Conservation (phyloP, 1,140 invertebrate genomes). For the Tribolium madens region DNA sequence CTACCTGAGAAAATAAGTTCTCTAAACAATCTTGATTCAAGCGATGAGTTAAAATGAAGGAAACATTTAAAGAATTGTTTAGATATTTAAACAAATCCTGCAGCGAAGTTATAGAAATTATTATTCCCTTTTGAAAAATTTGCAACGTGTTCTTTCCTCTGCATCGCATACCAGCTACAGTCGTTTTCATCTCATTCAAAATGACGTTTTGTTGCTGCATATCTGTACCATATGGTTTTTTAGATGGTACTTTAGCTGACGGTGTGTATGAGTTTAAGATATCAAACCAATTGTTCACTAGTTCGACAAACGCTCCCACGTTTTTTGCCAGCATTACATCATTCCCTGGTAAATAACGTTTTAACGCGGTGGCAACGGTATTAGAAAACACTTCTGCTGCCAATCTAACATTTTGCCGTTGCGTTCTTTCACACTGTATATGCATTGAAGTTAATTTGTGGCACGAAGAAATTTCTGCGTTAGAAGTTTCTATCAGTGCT, state of each 20-base stretch:
- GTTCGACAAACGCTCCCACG: conserved; percentile 31
- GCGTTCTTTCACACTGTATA: conserved; percentile 30
- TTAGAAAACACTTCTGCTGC: conserved; percentile 48
- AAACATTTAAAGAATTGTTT: neutral
- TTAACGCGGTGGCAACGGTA: conserved; percentile 43
- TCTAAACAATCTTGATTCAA: conserved; percentile 31
- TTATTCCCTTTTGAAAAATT: conserved; percentile 32
- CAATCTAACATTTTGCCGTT: conserved; percentile 48
- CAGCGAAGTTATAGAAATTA: conserved; percentile 3
- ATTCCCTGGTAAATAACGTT: conserved; percentile 35
- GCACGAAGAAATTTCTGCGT: conserved; percentile 44
- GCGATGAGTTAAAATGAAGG: neutral
- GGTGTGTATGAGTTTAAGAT: conserved; percentile 47
- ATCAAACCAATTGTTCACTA: conserved; percentile 47
- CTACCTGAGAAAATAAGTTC: conserved; percentile 27
- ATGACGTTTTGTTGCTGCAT: conserved; percentile 17
- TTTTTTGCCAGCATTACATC: conserved; percentile 21
- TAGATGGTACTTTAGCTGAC: conserved; percentile 29
- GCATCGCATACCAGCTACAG: neutral
- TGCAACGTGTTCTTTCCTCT: conserved; percentile 19
- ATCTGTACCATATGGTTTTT: conserved; percentile 41
- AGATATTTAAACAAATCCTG: neutral
- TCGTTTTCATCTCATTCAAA: conserved; percentile 15
- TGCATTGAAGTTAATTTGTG: conserved; percentile 37
- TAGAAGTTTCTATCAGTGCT: conserved; percentile 16